Evolutionary conservation across 2,888 invertebrate species (phyloP), one percentile per base, ranked within the genome.

Genomic region (Tipula confusa): DNA sequence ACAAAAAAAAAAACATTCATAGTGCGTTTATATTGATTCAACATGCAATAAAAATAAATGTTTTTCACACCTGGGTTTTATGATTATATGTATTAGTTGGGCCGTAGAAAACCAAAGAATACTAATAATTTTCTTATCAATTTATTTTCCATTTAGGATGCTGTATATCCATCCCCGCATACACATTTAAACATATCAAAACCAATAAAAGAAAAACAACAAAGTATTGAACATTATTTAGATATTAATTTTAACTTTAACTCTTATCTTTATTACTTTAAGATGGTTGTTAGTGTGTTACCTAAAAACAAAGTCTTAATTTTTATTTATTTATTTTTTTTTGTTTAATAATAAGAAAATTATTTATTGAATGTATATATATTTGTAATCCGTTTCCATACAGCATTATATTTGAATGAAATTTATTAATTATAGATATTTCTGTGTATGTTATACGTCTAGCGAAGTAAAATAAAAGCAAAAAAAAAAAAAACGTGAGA

Each of bases 81-180:
- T 15, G 15, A 43, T 15, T 43, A 43, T 43, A 15, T 15, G 15
- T 64, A 64, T 64, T 64, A 64, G 64, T 24, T 64, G 64, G n/a
- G 24, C 24, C 24, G 64, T 24, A 24, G 64, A 64, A 64, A 64
- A 9, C 64, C 9, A 24, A 64, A 64, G 64, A 64, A 64, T 64
- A 64, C 64, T 64, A 64, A 64, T 64, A 64, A 64, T 64, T 64
- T 64, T 64, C 64, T 64, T 64, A 64, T 64, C 64, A 64, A 64
- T 64, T 64, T 64, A 64, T 64, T 64, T 64, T 64, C 64, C 64
- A 64, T 64, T 64, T 64, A 64, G 64, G 64, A 64, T 64, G 64
- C 64, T 64, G 9, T 64, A 64, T 64, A 64, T 64, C 64, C 64
- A 64, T 64, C 18, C 64, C n/a, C n/a, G n/a, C n/a, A n/a, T n/a